A percentile compares a stretch with the other conserved stretches of the same genome.
Conservation (phyloP, 2,888 invertebrate species). For the Agrenia bidenticulata region DNA sequence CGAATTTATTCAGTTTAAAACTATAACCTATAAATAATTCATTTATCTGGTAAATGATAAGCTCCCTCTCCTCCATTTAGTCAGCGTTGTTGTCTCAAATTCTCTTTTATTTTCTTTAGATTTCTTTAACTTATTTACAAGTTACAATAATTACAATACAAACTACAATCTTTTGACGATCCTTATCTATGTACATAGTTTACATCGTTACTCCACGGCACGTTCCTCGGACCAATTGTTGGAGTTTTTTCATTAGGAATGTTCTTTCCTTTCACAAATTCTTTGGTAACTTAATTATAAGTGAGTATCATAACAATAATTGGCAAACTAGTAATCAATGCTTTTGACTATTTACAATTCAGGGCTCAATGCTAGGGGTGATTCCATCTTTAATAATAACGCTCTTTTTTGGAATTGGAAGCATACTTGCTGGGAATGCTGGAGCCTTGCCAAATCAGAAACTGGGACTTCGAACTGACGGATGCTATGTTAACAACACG, state of each 20-base stretch:
- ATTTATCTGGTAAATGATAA: too few species aligned
- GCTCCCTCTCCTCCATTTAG: too few species aligned
- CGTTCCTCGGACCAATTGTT: slow-evolving; percentile 82
- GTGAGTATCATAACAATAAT: too few species aligned
- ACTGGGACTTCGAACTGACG: slow-evolving; percentile 25
- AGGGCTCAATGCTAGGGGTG: slow-evolving; percentile 45
- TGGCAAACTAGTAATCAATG: too few species aligned
- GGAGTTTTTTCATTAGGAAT: slow-evolving; percentile 85
- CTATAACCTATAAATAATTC: too few species aligned
- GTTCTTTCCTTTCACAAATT: slow-evolving; percentile 82
- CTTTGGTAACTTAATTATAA: too few species aligned
- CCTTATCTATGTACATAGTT: slow-evolving; percentile 60
- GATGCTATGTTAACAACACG: slow-evolving; percentile 28
- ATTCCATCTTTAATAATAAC: slow-evolving; percentile 32
- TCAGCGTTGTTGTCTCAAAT: too few species aligned
- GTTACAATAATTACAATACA: neutral
- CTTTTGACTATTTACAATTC: too few species aligned
- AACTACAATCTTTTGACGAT: neutral
- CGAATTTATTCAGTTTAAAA: neutral
- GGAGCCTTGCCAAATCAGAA: slow-evolving; percentile 40
- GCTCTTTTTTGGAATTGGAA: slow-evolving; percentile 43
- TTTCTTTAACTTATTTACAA: too few species aligned
- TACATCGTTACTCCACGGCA: slow-evolving; percentile 82
- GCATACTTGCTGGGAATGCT: slow-evolving; percentile 37
- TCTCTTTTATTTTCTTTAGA: neutral